Evolutionary conservation across 2,888 invertebrate species (phyloP).

Genomic region (Biston betularia): DNA sequence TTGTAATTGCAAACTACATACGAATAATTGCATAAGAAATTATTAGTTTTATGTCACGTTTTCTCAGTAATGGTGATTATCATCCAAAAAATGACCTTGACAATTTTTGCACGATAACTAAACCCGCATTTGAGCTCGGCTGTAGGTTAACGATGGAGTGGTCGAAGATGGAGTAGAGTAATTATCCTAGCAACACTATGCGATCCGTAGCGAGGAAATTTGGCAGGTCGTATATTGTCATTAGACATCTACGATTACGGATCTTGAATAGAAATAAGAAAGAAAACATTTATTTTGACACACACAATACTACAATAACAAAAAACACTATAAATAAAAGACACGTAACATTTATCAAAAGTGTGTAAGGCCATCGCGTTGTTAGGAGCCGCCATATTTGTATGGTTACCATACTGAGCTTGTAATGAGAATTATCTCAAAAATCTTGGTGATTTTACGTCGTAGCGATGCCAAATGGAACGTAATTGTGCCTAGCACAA

Average conservation of each 20-base stretch:
- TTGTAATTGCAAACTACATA: conserved; percentile 19
- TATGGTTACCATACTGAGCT: background rate
- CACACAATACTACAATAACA: too few relatives aligned
- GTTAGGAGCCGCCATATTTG: background rate
- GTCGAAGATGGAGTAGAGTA: too few relatives aligned
- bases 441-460: background rate
- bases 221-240: too few relatives aligned
- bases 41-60: conserved; percentile 7
- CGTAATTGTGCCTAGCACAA: too few relatives aligned
- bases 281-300: too few relatives aligned
- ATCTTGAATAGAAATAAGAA: too few relatives aligned
- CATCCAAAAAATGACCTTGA: conserved; percentile 2
- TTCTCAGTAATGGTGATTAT: conserved; percentile 2
- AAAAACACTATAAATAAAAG: too few relatives aligned
- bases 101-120: background rate
- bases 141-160: too few relatives aligned
- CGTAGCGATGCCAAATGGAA: background rate
- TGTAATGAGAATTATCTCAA: background rate
- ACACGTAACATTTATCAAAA: background rate
- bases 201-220: too few relatives aligned
- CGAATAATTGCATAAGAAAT: conserved; percentile 27
- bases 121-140: too few relatives aligned
- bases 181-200: too few relatives aligned
- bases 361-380: background rate
- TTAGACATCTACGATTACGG: too few relatives aligned